A percentile compares a stretch with the other conserved stretches of the same genome.
Conservation (phyloP, 2,113 vertebrate genomes). For the Lanius ludovicianus region DNA sequence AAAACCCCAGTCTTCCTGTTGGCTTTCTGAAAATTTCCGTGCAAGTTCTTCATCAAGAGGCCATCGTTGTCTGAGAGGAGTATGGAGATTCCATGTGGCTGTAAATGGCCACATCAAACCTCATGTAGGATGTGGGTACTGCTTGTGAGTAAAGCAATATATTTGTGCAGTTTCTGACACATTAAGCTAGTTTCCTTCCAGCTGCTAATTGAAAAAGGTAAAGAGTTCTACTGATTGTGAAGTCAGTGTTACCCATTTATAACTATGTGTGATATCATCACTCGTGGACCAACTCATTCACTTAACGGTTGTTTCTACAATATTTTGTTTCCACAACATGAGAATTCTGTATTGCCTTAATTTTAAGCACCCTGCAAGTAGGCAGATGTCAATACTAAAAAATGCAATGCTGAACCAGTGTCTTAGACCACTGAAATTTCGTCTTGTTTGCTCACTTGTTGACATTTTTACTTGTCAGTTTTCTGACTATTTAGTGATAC, state of each 20-base stretch:
- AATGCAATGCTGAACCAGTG: background rate
- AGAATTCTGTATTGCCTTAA: background rate
- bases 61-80: rapidly evolving
- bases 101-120: background rate
- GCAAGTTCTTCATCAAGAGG: background rate
- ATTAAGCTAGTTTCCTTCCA: background rate
- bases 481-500: background rate
- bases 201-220: background rate
- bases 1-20: background rate
- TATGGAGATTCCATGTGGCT: background rate
- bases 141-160: background rate
- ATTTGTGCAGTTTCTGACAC: background rate
- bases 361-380: background rate
- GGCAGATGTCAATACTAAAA: background rate
- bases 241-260: background rate
- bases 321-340: background rate
- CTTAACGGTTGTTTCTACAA: background rate
- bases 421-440: background rate
- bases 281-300: background rate
- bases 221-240: background rate
- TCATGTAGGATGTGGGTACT: background rate
- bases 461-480: background rate
- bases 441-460: background rate
- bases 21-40: background rate
- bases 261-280: background rate